These are phyloP conservation scores for Sporophila hypoxantha DNA, from an alignment of 2,113 vertebrate genomes.

Conservation along the genomic window DNA sequence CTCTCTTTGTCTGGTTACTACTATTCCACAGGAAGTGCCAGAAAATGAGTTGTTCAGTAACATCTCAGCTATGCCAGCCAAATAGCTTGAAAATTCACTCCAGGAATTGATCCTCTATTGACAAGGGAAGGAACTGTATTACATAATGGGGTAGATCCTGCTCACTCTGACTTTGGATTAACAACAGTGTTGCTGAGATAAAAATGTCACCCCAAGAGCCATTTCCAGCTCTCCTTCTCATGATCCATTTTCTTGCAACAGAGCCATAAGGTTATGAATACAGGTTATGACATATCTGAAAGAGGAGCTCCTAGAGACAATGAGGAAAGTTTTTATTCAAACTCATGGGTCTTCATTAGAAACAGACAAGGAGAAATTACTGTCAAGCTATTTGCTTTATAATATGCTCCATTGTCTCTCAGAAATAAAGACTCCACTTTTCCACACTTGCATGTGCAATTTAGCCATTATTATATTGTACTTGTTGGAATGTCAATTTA, in stretches of 20 bases:
- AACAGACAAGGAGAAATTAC: slow-evolving; percentile 45
- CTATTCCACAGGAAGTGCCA: not conserved
- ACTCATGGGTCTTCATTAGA: not conserved
- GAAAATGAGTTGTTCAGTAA: not conserved
- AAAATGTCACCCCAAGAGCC: not conserved
- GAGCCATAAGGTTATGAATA: not conserved
- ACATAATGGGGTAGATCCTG: not conserved
- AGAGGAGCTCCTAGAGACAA: slow-evolving; percentile 6
- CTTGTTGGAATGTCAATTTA: slow-evolving; percentile 2
- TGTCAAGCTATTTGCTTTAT: slow-evolving; percentile 37
- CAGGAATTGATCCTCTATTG: not conserved
- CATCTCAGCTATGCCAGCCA: not conserved
- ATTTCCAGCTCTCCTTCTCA: not conserved
- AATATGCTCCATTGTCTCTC: slow-evolving; percentile 38
- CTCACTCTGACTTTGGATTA: not conserved
- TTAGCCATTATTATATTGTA: slow-evolving; percentile 32
- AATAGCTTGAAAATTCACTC: not conserved
- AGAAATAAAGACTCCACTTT: slow-evolving; percentile 41
- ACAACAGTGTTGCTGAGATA: not conserved
- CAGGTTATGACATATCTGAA: not conserved
- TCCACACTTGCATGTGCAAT: not conserved
- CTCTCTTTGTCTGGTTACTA: not conserved
- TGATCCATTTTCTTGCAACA: not conserved
- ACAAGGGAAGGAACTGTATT: not conserved
- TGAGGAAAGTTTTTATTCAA: slow-evolving; percentile 31